Evolutionary conservation across 2,888 invertebrate species (phyloP).

Genomic region (Mamestra brassicae): DNA sequence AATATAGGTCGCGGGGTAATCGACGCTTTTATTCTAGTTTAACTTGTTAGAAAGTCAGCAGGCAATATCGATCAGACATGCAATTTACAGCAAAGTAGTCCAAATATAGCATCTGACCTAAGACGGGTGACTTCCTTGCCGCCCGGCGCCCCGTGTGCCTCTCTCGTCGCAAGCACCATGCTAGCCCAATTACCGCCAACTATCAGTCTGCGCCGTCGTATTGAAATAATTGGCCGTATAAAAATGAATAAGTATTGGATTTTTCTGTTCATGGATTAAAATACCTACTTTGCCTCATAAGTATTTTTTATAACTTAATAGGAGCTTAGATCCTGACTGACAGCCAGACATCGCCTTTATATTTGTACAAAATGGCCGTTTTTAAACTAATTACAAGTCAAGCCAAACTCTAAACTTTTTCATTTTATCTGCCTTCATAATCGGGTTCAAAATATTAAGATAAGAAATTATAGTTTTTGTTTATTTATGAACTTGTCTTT

Average conservation of each 20-base stretch:
- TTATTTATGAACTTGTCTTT: background rate
- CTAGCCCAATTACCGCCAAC: constrained; percentile 51
- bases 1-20: constrained; percentile 42
- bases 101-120: constrained; percentile 74
- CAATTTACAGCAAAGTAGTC: constrained; percentile 63
- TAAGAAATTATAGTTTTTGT: background rate
- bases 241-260: constrained; percentile 15
- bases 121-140: constrained; percentile 57
- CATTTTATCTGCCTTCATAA: background rate
- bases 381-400: background rate
- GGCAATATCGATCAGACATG: constrained; percentile 72
- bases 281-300: background rate
- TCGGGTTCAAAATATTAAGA: background rate
- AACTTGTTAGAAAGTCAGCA: constrained; percentile 48
- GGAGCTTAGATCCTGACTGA: constrained; percentile 10
- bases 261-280: constrained; percentile 13
- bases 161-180: constrained; percentile 24
- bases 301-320: background rate
- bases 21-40: constrained; percentile 25
- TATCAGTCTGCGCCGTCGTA: constrained; percentile 16
- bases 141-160: constrained; percentile 41
- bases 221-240: constrained; percentile 25
- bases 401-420: background rate
- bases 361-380: background rate
- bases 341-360: background rate